Evolutionary conservation across 2,113 vertebrate genomes (phyloP).

Genomic region (Salvator merianae): DNA sequence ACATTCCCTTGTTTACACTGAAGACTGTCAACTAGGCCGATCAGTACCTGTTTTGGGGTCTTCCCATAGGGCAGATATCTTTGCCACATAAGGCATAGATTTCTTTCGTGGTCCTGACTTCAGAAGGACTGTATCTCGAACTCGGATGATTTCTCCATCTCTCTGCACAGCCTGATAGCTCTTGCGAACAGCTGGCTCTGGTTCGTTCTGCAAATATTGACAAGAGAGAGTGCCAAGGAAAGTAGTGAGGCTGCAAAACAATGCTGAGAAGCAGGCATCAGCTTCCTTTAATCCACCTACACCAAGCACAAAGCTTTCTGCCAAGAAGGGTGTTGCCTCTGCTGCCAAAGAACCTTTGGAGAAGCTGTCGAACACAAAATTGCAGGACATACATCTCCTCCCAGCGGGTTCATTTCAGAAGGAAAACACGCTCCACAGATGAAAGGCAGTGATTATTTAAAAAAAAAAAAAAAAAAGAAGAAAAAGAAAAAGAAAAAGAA

Average conservation of each 20-base stretch:
- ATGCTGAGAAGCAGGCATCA: neutral
- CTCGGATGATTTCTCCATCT: slow-evolving; percentile 89
- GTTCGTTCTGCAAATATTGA: slow-evolving; percentile 82
- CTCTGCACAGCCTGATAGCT: slow-evolving; percentile 94
- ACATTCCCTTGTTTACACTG: neutral
- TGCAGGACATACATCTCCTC: neutral
- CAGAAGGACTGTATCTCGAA: slow-evolving; percentile 93
- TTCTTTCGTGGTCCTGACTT: slow-evolving; percentile 96
- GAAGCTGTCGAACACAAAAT: neutral
- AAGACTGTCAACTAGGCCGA: rapidly evolving
- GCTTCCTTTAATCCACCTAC: slow-evolving; percentile 23
- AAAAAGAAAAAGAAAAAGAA: neutral
- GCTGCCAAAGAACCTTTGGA: slow-evolving; percentile 5
- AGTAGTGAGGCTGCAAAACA: slow-evolving; percentile 16
- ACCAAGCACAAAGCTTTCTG: neutral
- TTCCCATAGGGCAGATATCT: slow-evolving; percentile 96
- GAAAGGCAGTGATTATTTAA: neutral
- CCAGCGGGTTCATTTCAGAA: neutral
- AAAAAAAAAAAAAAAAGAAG: neutral
- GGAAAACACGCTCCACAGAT: neutral
- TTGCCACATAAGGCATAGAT: slow-evolving; percentile 94
- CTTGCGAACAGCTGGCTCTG: slow-evolving; percentile 85
- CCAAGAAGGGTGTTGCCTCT: slow-evolving; percentile 25
- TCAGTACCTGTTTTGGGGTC: slow-evolving; percentile 92
- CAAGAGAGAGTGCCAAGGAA: slow-evolving; percentile 18